Base-by-base conservation (phyloP, 2,888 invertebrate species). In the Baccha elongata region DNA sequence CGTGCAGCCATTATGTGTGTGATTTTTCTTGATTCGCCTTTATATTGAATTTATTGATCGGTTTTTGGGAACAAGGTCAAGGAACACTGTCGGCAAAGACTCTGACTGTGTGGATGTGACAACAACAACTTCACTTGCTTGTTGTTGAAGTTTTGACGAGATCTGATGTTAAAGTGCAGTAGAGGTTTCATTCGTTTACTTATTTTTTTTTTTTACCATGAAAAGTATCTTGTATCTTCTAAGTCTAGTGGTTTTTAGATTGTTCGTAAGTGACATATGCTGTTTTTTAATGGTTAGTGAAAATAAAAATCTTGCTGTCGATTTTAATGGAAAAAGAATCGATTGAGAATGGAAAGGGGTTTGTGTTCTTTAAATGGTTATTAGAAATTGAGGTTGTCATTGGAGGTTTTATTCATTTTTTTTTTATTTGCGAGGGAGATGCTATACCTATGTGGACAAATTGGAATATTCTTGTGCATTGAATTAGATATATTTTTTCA, bases 41-140 rank as follows among this genome's bases (percentile, higher is more conserved):
- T 79, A 55, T 83, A 68, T 73, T 83, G 78, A 83, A 78, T 78
- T 64, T 83, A 83, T 83, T 68, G 83, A 78, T 76, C 68, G 83
- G 64, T 78, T 83, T n/a, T 83, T 55, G 78, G 83, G 78, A 83
- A 83, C 83, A 83, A 78, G 83, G 83, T 83, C 83, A 83, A 83
- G 83, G 83, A 78, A 83, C 58, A 78, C n/a, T 48, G 40, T 48
- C 19, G 37, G 53, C 72, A 21, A 44, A 3, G 23, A 68, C 15
- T 2, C 6, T 26, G 32, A 7, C 32, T 29, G 13, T n/a, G 46
- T 4, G 10, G n/a, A 37, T 17, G 19, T 48, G 35, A 58, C 44
- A 60, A 60, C 42, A 42, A 29, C 29, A 60, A 79, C 76, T 71
- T 76, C 62, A 76, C 75, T 81, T 81, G 60, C 71, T 50, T 64